phyloP scores from a whole-genome alignment of 2,888 invertebrate species.

The Conistra vaccinii region DNA sequence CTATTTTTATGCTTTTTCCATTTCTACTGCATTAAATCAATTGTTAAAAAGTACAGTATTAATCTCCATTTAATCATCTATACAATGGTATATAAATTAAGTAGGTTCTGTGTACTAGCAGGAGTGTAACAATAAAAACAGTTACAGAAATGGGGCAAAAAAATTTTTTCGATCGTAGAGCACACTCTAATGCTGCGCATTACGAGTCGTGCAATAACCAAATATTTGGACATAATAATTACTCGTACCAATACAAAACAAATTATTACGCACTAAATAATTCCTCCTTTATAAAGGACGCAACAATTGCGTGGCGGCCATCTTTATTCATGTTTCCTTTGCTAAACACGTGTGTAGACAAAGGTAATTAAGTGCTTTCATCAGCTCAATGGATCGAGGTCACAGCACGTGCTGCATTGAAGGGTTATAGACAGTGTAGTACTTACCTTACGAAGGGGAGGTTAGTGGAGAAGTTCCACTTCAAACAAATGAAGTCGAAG shows the following conservation, averaged over 20 bases:
- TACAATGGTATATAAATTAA: no score
- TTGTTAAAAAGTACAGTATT: no score
- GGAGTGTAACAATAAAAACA: no score
- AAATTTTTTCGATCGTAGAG: no score
- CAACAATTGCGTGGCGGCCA: slow-evolving; percentile 52
- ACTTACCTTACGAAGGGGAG: not conserved
- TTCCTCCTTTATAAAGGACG: slow-evolving; percentile 32
- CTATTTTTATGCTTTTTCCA: no score
- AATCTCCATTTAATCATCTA: no score
- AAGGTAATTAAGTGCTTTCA: slow-evolving; percentile 81
- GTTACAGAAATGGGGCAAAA: no score
- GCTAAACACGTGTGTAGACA: slow-evolving; percentile 81
- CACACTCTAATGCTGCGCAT: no score
- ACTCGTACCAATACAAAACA: slow-evolving; percentile 13
- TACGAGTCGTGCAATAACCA: no score
- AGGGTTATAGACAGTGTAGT: slow-evolving; percentile 57
- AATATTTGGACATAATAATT: slow-evolving; percentile 27
- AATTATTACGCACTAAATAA: slow-evolving; percentile 47
- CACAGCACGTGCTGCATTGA: slow-evolving; percentile 74
- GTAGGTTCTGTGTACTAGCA: no score
- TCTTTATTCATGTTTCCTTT: slow-evolving; percentile 61
- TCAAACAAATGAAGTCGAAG: not conserved
- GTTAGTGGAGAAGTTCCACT: slow-evolving; percentile 36
- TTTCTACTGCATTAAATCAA: no score
- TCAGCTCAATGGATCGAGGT: slow-evolving; percentile 76